Evolutionary conservation across 2,797 vertebrate genomes (phyloP).

Genomic region (Anguilla pacifica): DNA sequence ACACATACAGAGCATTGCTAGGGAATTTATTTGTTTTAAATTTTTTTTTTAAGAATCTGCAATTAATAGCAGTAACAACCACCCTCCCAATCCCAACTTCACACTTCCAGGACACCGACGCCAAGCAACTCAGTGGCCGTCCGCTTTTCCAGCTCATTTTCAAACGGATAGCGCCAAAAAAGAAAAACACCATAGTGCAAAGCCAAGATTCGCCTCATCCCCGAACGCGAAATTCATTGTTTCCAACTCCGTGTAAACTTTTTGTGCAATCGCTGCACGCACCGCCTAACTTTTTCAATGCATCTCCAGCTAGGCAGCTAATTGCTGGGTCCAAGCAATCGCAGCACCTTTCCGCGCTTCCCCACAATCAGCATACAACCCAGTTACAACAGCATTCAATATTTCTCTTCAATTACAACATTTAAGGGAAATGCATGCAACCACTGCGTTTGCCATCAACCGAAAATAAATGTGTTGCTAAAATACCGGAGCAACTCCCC

Average conservation of each 20-base stretch:
- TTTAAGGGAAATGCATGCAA: background rate
- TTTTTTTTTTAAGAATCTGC: background rate
- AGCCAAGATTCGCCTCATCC: background rate
- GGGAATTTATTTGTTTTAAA: background rate
- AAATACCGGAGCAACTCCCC: background rate
- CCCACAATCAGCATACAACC: background rate
- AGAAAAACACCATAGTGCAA: background rate
- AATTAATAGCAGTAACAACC: background rate
- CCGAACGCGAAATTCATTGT: background rate
- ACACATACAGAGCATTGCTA: background rate
- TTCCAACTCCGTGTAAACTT: constrained; percentile 6
- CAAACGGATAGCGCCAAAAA: constrained; percentile 3
- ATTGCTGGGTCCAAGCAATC: background rate
- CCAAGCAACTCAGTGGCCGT: background rate
- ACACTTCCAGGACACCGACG: background rate
- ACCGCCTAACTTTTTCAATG: background rate
- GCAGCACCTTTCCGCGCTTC: background rate
- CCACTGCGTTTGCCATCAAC: background rate
- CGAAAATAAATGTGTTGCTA: background rate
- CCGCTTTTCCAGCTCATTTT: background rate
- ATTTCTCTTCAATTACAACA: background rate
- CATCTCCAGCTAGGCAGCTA: background rate
- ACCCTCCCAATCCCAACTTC: background rate
- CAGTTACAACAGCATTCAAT: background rate
- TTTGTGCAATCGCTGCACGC: background rate